phyloP scores from a whole-genome alignment of 2,113 vertebrate species.

The Xiphias gladius region DNA sequence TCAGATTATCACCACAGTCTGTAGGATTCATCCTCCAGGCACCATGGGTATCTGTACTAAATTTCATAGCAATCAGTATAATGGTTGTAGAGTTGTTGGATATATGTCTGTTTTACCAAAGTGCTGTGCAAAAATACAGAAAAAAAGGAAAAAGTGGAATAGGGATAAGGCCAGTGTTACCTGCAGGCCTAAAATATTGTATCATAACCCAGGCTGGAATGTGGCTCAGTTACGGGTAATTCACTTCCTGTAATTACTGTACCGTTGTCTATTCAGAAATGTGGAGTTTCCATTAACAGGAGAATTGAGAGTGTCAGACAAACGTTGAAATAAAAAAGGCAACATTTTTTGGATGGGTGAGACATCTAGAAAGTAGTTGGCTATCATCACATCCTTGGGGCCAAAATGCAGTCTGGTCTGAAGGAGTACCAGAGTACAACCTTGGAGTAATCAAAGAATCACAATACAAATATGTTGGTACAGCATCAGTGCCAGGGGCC shows the following conservation, averaged over 20 bases:
- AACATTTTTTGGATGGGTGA: not conserved
- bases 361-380: not conserved
- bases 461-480: not conserved
- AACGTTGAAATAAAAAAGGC: not conserved
- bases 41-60: too few relatives aligned
- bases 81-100: too few relatives aligned
- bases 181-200: not conserved
- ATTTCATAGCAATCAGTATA: too few relatives aligned
- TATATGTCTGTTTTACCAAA: too few relatives aligned
- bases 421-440: too few relatives aligned
- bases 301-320: not conserved
- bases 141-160: too few relatives aligned
- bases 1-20: not conserved
- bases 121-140: too few relatives aligned
- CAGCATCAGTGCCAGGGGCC: not conserved
- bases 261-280: not conserved
- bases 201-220: not conserved
- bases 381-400: too few relatives aligned
- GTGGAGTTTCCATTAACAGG: not conserved
- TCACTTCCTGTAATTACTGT: not conserved
- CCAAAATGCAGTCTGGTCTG: not conserved
- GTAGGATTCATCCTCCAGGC: too few relatives aligned
- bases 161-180: not conserved
- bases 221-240: not conserved
- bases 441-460: not conserved